Evolutionary conservation across 2,797 vertebrate genomes (phyloP).

Genomic region (Gastrophryne carolinensis): DNA sequence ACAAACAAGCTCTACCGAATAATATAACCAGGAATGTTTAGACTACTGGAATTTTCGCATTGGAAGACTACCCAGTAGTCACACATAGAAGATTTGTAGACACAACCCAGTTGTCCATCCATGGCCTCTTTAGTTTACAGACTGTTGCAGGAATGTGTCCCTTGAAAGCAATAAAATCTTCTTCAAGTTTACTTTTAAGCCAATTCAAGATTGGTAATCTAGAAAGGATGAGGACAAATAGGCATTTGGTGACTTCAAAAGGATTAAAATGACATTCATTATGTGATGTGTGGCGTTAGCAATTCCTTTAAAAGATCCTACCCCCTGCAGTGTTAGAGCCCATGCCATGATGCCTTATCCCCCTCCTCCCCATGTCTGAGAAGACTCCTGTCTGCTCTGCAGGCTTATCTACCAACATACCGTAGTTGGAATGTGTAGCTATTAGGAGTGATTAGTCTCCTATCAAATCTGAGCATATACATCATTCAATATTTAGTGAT

Average conservation of each 20-base stretch:
- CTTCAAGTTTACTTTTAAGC: neutral
- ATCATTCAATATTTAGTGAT: no score
- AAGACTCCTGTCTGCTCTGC: neutral
- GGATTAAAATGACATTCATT: conserved; percentile 2
- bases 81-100: no score
- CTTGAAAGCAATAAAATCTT: neutral
- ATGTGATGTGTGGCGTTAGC: neutral
- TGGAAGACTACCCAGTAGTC: no score
- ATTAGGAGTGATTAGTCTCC: no score
- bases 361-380: neutral
- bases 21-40: no score
- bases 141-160: no score
- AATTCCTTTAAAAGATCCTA: neutral
- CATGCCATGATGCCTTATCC: neutral
- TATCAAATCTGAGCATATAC: no score
- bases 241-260: conserved; percentile 19
- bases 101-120: no score
- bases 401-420: neutral
- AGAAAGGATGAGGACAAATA: conserved; percentile 10
- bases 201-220: neutral
- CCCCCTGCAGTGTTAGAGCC: neutral
- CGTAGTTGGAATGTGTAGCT: neutral
- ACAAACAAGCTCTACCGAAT: no score
- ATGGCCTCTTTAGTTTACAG: no score
- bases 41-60: no score